Conservation (phyloP, 2,888 invertebrate genomes). For the Caenorhabditis becei region DNA sequence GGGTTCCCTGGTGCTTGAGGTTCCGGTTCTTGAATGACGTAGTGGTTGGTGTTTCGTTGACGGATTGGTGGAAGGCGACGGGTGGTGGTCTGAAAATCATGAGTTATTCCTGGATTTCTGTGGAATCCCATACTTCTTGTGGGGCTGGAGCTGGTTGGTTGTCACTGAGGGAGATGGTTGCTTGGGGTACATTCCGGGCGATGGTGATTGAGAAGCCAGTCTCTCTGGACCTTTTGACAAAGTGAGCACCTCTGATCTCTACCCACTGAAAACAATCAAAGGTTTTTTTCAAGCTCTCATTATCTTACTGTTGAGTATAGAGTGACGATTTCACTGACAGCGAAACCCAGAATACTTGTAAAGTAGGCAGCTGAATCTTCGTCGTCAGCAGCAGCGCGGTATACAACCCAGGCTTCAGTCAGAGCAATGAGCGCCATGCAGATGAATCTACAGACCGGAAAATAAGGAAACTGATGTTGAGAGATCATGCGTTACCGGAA, state of each 20-base stretch:
- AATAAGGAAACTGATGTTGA: slow-evolving; percentile 6
- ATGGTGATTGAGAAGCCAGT: slow-evolving; percentile 78
- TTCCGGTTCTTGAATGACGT: slow-evolving; percentile 24
- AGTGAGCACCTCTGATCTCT: slow-evolving; percentile 74
- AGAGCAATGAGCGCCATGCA: slow-evolving; percentile 11
- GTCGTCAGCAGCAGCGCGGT: background rate
- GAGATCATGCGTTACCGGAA: slow-evolving; percentile 62
- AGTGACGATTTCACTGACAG: background rate
- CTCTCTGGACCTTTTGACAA: slow-evolving; percentile 76
- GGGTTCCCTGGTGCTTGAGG: slow-evolving; percentile 30
- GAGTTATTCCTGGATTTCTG: too few species aligned
- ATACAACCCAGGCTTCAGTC: slow-evolving; percentile 40
- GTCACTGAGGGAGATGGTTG: slow-evolving; percentile 74
- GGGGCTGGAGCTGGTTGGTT: slow-evolving; percentile 16
- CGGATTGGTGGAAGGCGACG: slow-evolving; percentile 39
- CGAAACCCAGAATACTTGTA: slow-evolving; percentile 9
- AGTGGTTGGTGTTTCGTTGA: slow-evolving; percentile 8
- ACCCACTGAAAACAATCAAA: slow-evolving; percentile 69
- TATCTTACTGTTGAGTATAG: slow-evolving; percentile 51
- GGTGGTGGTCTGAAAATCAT: slow-evolving; percentile 32
- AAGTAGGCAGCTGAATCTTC: slow-evolving; percentile 5
- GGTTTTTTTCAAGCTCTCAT: background rate
- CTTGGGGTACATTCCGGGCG: slow-evolving; percentile 75
- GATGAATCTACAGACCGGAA: slow-evolving; percentile 17
- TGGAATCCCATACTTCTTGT: slow-evolving; percentile 13